Evolutionary conservation across 2,797 vertebrate genomes (phyloP), one percentile per base, ranked within the genome.

Genomic region (Ciconia nigra): DNA sequence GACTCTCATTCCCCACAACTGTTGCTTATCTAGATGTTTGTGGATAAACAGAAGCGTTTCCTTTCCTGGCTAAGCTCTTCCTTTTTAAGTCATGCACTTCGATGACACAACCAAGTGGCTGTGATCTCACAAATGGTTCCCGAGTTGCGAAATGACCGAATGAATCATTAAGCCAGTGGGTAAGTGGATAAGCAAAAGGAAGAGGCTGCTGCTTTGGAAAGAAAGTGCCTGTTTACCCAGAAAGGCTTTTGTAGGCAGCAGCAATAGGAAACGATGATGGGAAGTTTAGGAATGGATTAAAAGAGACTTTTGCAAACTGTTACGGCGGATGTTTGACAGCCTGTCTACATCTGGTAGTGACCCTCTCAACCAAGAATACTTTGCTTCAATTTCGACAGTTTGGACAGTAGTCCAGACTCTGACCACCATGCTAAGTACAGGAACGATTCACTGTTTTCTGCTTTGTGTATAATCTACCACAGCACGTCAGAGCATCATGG

Each of bases 101-200:
- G 24, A 80, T 70, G 94, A 92, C 89, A 93, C 46, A 94, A 81
- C 66, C 67, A 76, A 73, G 57, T 0, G 0, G 28, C 39, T 85
- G 51, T 80, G 88, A 91, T 77, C 70, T 94, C 90, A 95, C n/a
- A 93, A 67, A 33, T 3, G 3, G 78, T 67, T 95, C 83, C 83
- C 0, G 3, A 86, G 58, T 14, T 95, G 74, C 20, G 9, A 79
- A 94, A 94, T 4, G 11, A 71, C 82, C 6, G 2, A 88, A 72
- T 72, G 70, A 96, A 94, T 94, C 80, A 91, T 44, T 84, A 65
- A 82, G 46, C 71, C 76, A 47, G 44, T 33, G 85, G 57, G 70
- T 73, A 70, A 55, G 15, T 10, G 44, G 52, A 91, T 51, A 61
- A 71, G 49, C 51, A 81, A 73, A 77, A 95, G 49, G 49, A 91